Percentiles rank a stretch among this genome's conserved stretches.
Evolutionary conservation across 2,113 vertebrate species (phyloP).

Genomic region (Entomyzon cyanotis): DNA sequence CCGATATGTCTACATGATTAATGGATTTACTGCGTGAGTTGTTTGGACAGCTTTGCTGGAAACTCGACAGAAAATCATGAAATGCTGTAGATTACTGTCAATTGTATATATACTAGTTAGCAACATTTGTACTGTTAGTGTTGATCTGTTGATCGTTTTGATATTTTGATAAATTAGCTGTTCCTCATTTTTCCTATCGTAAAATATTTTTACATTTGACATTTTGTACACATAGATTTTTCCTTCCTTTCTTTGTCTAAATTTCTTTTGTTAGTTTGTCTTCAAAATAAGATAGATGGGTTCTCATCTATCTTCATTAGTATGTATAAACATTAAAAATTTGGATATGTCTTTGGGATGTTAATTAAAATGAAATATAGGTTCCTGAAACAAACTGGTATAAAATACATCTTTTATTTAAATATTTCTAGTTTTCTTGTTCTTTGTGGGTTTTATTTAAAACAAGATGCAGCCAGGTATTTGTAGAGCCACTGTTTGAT

Average conservation of each 20-base stretch:
- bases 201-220: background rate
- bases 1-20: slow-evolving; percentile 98
- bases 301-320: background rate
- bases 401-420: background rate
- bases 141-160: background rate
- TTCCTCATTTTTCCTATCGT: background rate
- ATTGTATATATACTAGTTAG: background rate
- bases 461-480: background rate
- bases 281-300: background rate
- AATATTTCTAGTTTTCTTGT: background rate
- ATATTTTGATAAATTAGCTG: background rate
- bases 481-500: background rate
- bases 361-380: background rate
- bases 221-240: background rate
- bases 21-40: slow-evolving; percentile 97
- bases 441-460: background rate
- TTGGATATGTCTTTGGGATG: background rate
- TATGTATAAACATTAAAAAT: background rate
- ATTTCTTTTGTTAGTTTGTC: background rate
- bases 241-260: background rate
- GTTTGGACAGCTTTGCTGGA: background rate
- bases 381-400: background rate
- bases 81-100: background rate
- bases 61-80: background rate
- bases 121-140: background rate